Conservation (phyloP, 2,113 vertebrate genomes). For the western clawed frog (Xenopus tropicalis) region DNA sequence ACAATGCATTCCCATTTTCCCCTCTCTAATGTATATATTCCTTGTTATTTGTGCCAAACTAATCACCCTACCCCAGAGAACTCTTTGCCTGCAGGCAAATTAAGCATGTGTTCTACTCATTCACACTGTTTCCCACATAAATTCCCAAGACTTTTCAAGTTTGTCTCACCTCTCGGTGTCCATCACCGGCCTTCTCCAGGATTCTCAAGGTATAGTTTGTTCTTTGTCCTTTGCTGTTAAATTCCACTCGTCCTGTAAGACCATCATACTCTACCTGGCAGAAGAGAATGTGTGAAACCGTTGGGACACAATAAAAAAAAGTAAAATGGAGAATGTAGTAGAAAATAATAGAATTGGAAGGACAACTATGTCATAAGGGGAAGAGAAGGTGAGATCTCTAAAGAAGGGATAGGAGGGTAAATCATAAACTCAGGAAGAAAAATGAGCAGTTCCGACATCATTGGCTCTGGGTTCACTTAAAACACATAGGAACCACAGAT, state of each 20-base stretch:
- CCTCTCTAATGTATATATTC: too few relatives aligned
- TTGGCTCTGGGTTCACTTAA: too few relatives aligned
- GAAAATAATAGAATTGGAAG: neutral
- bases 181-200: slow-evolving; percentile 77
- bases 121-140: too few relatives aligned
- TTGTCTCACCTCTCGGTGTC: slow-evolving; percentile 78
- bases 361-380: neutral
- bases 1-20: too few relatives aligned
- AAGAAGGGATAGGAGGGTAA: neutral
- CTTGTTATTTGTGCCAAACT: too few relatives aligned
- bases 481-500: too few relatives aligned
- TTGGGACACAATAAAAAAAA: slow-evolving; percentile 10
- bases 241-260: slow-evolving; percentile 83
- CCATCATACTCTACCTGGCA: slow-evolving; percentile 87
- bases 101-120: too few relatives aligned
- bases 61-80: too few relatives aligned
- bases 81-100: too few relatives aligned
- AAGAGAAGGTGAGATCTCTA: neutral
- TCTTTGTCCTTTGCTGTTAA: slow-evolving; percentile 92
- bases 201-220: slow-evolving; percentile 87
- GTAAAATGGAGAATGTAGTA: neutral
- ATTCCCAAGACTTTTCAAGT: too few relatives aligned
- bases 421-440: too few relatives aligned
- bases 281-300: slow-evolving; percentile 21
- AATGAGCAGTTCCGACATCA: too few relatives aligned